These are phyloP conservation scores for Pseudopleuronectes americanus DNA, from an alignment of 2,797 vertebrate genomes.

Conservation along the genomic window DNA sequence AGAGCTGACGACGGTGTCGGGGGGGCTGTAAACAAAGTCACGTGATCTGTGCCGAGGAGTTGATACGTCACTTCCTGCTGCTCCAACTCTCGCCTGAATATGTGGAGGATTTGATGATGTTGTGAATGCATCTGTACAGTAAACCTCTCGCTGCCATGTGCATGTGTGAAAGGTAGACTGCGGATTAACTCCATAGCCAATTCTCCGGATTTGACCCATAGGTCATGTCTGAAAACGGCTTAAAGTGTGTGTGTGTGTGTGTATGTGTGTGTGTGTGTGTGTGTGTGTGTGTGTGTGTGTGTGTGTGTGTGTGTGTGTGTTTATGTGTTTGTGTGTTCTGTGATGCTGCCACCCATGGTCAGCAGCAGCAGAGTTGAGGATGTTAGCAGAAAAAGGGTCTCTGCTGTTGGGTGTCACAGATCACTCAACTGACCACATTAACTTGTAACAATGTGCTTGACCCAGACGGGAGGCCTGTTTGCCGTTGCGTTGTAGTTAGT, in stretches of 20 bases:
- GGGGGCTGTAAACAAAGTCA: no score
- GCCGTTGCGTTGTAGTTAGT: constrained; percentile 30
- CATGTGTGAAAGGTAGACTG: no score
- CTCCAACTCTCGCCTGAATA: no score
- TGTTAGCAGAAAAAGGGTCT: constrained; percentile 29
- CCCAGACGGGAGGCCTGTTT: constrained; percentile 38
- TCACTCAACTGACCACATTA: constrained; percentile 59
- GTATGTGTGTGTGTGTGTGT: constrained; percentile 2
- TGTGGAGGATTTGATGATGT: no score
- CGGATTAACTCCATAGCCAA: no score
- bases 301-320: constrained; percentile 6
- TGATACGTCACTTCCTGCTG: no score
- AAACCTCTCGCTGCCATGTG: no score
- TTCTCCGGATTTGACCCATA: no score
- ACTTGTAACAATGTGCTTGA: constrained; percentile 64
- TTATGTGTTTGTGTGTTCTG: constrained; percentile 27
- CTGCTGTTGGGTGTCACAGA: constrained; percentile 46
- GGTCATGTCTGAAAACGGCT: no score
- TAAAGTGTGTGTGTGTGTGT: not conserved
- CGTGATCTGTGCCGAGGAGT: no score
- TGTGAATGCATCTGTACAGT: no score
- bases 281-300: constrained; percentile 23
- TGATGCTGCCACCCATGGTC: constrained; percentile 36
- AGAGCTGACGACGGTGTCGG: no score
- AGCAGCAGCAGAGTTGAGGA: constrained; percentile 20